Conservation (phyloP, 2,888 invertebrate genomes). For the Nephrotoma flavescens region DNA sequence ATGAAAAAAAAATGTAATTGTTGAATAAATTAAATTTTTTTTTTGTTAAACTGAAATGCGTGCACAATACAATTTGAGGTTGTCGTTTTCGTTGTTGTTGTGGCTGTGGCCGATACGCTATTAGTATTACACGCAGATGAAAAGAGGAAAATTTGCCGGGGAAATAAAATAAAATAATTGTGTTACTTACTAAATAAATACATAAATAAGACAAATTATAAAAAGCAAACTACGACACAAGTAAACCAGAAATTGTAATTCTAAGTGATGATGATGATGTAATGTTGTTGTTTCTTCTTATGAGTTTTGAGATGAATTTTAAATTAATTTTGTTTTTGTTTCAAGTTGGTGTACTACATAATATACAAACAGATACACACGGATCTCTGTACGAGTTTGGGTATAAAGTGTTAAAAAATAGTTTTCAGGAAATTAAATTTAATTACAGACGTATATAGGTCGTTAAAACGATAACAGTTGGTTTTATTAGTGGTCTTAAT, state of each 20-base stretch:
- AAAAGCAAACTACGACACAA: not conserved
- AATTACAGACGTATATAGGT: not conserved
- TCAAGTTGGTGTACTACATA: not conserved
- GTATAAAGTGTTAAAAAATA: not conserved
- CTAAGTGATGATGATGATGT: not conserved
- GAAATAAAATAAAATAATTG: not conserved
- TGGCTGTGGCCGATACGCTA: not conserved
- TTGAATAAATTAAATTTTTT: not conserved
- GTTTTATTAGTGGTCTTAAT: not conserved
- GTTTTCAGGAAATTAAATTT: not conserved
- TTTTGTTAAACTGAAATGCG: not conserved
- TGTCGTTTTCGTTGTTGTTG: not conserved
- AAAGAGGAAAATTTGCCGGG: not conserved
- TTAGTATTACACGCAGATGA: not conserved
- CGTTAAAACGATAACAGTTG: not conserved
- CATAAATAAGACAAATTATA: not conserved
- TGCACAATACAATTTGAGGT: not conserved
- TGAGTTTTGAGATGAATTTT: not conserved
- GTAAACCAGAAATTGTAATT: not conserved
- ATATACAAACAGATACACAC: not conserved
- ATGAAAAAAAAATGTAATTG: not conserved
- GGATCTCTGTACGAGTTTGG: not conserved
- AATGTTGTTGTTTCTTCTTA: not conserved
- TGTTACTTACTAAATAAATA: not conserved
- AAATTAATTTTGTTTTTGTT: not conserved